Base-by-base conservation (phyloP, 1,140 invertebrate genomes). In the Lepidurus packardi region DNA sequence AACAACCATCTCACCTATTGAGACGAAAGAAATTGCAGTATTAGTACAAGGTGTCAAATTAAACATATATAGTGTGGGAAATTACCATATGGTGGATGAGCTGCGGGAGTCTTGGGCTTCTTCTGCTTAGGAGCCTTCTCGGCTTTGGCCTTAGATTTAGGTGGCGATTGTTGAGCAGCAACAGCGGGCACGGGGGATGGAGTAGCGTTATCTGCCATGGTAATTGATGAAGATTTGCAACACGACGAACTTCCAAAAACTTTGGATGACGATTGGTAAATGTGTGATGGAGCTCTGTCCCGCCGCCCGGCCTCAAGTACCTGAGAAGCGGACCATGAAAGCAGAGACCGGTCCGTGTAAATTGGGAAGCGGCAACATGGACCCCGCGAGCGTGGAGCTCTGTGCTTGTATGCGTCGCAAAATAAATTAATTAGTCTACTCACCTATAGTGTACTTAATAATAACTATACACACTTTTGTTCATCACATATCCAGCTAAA, bases 1-100 rank as follows among this genome's bases (percentile, higher is more conserved):
- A 78, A 84, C 86, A 6, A 91, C 83, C 85, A 86, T 84, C 41
- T 82, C 81, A 11, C 53, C 53, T 65, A 65, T 65, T n/a, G 10
- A 65, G 16, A 11, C 6, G 10, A 65, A 65, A 65, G 13, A 11
- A 16, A 16, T 11, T 34, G 34, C 34, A 34, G 34, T n/a, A 9
- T 65, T 65, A 65, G 53, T 65, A 9, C 21, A 13, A 16, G 16
- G 53, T 16, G 16, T 16, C 53, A 7, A 1, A 65, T n/a, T 21
- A 65, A 9, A 16, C 6, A n/a, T 13, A n/a, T 21, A 65, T 13
- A 65, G 21, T 65, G 8, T 13, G 53, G 43, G 13, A 21, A 21
- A 42, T 78, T 73, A 73, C 43, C 73, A 8, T 45, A 73, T 74
- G 73, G 13, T 24, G 65, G 44, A 73, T 78, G 44, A 45, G 53